Evolutionary conservation across 2,113 vertebrate species (phyloP), one percentile per base, ranked within the genome.

Genomic region (Spheniscus mendiculus): DNA sequence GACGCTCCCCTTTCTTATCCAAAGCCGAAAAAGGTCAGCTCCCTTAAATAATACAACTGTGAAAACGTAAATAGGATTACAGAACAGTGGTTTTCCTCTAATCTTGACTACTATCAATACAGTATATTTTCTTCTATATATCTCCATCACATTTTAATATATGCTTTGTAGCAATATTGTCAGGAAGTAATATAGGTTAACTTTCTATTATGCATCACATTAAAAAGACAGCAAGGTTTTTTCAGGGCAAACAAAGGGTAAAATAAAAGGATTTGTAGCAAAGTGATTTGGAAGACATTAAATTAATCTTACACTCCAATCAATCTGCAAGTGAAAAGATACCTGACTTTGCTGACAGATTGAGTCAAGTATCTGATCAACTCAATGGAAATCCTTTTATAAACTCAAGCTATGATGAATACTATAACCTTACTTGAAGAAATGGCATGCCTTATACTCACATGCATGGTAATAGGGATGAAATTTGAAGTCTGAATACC

Each of bases 281-380:
- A 95, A 97, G 88, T 82, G 79, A 47, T 90, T 96, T 95, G 76
- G 87, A 96, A 96, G 89, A 73, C 70, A 87, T 34, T 95, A 85
- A 87, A 94, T 96, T 91, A 96, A 95, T 95, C 92, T 94, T 79
- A 72, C 65, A 81, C n/a, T 93, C 87, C 92, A 96, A 89, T 96
- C 96, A 94, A 85, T 91, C 72, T 59, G 67, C 67, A 90, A 81
- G 82, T 86, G 94, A 92, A 95, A 94, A 94, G 90, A 96, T 67
- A 42, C 88, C 96, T 94, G 84, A 95, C 73, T n/a, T n/a, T n/a
- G n/a, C n/a, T n/a, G n/a, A n/a, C n/a, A n/a, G n/a, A n/a, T n/a
- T n/a, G n/a, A n/a, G 95, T 87, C 92, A 96, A 66, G 78, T 80
- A 95, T 93, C 95, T 91, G 94, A 97, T 96, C 87, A 97, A 25